phyloP scores from a whole-genome alignment of 2,113 vertebrate genomes.

The Hepsetus odoe region DNA sequence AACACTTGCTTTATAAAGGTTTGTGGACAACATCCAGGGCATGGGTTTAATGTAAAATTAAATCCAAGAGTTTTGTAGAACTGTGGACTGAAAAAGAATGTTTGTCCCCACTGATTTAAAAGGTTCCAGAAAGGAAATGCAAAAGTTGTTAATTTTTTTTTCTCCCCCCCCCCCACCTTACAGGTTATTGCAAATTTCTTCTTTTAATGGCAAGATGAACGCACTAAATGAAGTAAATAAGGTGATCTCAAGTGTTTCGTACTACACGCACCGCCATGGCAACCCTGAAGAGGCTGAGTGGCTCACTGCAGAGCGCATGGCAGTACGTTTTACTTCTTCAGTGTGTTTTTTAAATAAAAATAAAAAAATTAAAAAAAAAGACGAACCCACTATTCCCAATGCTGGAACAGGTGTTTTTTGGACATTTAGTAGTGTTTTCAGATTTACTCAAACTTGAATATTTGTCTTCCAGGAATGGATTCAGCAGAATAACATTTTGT shows the following conservation, averaged over 20 bases:
- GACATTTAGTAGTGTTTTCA: neutral
- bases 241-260: conserved; percentile 98
- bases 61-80: no score
- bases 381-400: no score
- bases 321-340: conserved; percentile 77
- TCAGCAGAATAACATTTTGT: conserved; percentile 98
- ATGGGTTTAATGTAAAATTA: no score
- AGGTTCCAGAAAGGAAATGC: neutral
- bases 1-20: no score
- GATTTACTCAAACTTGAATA: neutral
- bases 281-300: conserved; percentile 98
- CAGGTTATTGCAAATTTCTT: conserved; percentile 99
- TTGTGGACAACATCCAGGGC: no score
- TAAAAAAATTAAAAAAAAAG: no score
- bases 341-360: no score
- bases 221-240: conserved; percentile 99
- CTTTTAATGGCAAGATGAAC: conserved; percentile 99
- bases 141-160: neutral
- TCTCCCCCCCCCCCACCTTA: no score
- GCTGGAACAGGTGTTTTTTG: neutral
- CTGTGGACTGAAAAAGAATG: no score
- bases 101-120: no score
- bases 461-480: conserved; percentile 91
- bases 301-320: conserved; percentile 99
- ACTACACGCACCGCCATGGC: conserved; percentile 96